Base-by-base conservation (phyloP, 2,888 invertebrate species). In the Lasiommata megera region DNA sequence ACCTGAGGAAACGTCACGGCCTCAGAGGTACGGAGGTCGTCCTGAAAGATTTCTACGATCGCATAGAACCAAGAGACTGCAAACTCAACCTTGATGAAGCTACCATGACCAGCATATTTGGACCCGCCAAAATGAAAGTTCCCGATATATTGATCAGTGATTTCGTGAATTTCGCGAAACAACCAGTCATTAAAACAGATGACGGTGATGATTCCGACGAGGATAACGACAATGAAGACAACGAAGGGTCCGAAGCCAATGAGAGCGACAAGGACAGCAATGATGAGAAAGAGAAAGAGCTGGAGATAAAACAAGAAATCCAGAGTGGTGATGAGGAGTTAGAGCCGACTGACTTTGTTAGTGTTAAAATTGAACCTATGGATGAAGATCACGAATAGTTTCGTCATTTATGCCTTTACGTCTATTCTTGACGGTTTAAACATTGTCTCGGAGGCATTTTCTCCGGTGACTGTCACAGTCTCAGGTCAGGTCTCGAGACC, bases 291-390 rank as follows among this genome's bases (percentile, higher is more conserved):
- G 60, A 64, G 23, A 63, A 60, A n/a, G 60, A 61, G 6, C 51
- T 60, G 8, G 57, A 66, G 46, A 67, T 66, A 23, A 64, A 73
- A 37, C 62, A 64, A 29, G 61, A 66, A 38, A 56, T 57, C 6
- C 50, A 57, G 1, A 62, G 60, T 37, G 60, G 55, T 2, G 72
- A 75, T 6, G 60, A 68, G 0, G 83, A 80, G 18, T 58, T 87
- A 57, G 86, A 88, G 61, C 88, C 89, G 0, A 87, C 89, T 0
- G 87, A 88, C 58, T 89, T 89, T 73, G 89, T 90, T 0, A 84
- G 82, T 54, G 82, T 90, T 16, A 90, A 90, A 65, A 86, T 89
- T 68, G 90, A 90, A 61, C 82, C 79, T 1, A 54, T 82, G 23
- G 85, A 86, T 16, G 76, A 69, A 12, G 67, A 60, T 14, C 34